Evolutionary conservation across 2,113 vertebrate genomes (phyloP), one percentile per base, ranked within the genome.

Genomic region (Gorsachius goisagi): DNA sequence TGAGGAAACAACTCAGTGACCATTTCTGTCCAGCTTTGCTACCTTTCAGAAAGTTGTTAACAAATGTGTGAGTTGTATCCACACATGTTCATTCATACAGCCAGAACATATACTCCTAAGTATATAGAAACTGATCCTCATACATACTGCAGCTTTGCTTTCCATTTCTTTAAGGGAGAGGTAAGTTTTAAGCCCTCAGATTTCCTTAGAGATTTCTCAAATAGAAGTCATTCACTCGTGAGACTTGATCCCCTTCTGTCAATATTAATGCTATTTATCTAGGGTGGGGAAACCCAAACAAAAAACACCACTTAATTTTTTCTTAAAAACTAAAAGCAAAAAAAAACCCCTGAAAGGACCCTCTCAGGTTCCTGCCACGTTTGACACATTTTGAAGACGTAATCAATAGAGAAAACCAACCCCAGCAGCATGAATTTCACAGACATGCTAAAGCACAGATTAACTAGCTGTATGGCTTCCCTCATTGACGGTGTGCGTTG

Each of bases 401-500:
- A 75, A 89, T 74, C 78, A 50, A 72, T 8, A 59, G 7, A 50
- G 44, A 71, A 73, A 60, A 35, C 15, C 27, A 81, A 53, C 11
- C 14, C 41, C 28, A 74, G 33, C 20, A 87, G 59, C 30, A 39
- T 2, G 39, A 71, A 74, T 91, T 91, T 64, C 77, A 74, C 8
- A 87, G 55, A 35, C 27, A 20, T 11, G 19, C 20, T 45, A 18
- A 78, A 66, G 67, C 5, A 18, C 53, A 69, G 64, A 49, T 30
- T 37, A 53, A 27, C 14, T 9, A 17, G 64, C 21, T 9, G 2
- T 12, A 56, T 0, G 64, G n/a, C 32, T 73, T 62, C 39, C 87
- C 59, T 27, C 45, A 62, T 7, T 1, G 6, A n/a, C 32, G 30
- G 2, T 3, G 2, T 7, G 33, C 0, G 0, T 2, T 33, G 21